These are phyloP conservation scores for Pterocles orientalis DNA, from an alignment of 2,113 vertebrate species.

Conservation along the genomic window DNA sequence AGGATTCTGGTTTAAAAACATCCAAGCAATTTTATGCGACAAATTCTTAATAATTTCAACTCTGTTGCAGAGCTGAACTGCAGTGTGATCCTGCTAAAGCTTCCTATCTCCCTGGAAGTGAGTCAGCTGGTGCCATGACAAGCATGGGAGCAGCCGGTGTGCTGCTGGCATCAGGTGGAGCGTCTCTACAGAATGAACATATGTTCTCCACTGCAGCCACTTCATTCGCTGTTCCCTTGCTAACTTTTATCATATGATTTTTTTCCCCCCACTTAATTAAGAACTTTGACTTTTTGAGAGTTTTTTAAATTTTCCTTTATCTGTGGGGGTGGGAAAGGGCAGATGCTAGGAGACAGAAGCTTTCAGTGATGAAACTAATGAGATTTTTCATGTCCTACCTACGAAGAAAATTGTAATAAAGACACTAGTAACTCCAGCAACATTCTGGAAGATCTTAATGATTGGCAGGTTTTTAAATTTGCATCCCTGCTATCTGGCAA, in stretches of 20 bases:
- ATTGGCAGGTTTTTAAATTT: constrained; percentile 12
- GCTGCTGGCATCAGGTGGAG: constrained; percentile 22
- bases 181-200: constrained; percentile 27
- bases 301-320: neutral
- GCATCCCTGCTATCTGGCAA: neutral
- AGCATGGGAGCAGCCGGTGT: neutral
- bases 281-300: constrained; percentile 33
- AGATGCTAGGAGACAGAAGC: neutral
- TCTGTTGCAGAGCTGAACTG: neutral
- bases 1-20: neutral
- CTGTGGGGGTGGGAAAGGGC: neutral
- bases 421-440: neutral
- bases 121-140: constrained; percentile 24
- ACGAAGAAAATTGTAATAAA: constrained; percentile 14
- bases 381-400: neutral
- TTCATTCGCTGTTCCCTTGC: constrained; percentile 27
- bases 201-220: constrained; percentile 24
- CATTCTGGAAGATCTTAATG: neutral
- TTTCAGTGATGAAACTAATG: constrained; percentile 20
- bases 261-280: constrained; percentile 32
- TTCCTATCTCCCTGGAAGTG: neutral
- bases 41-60: neutral
- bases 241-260: constrained; percentile 14
- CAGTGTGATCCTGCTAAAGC: neutral
- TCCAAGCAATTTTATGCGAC: neutral